phyloP scores from a whole-genome alignment of 2,797 vertebrate genomes.

The Aeoliscus strigatus region DNA sequence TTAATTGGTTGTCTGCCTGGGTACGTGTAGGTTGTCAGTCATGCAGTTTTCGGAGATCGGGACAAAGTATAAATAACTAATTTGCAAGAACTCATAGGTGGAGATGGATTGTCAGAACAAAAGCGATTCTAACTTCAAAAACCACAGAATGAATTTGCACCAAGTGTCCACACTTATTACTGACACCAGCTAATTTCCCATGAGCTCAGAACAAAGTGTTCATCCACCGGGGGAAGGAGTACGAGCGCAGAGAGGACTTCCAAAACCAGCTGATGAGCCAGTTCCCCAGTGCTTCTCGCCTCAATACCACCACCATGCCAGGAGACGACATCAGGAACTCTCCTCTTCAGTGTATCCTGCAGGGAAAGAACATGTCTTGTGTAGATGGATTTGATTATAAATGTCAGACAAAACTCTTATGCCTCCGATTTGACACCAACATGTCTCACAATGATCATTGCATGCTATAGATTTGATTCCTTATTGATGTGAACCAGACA shows the following conservation, averaged over 20 bases:
- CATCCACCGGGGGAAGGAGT: slow-evolving; percentile 97
- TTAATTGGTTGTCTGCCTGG: too few species aligned
- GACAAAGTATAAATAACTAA: too few species aligned
- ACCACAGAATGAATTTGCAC: too few species aligned
- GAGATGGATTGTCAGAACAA: too few species aligned
- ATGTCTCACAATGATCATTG: neutral
- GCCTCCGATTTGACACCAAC: too few species aligned
- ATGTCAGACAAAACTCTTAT: too few species aligned
- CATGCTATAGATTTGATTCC: slow-evolving; percentile 22
- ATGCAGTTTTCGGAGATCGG: too few species aligned
- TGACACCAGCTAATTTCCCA: slow-evolving; percentile 3
- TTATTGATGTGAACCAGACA: slow-evolving; percentile 74
- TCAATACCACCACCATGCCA: slow-evolving; percentile 90
- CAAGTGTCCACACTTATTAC: too few species aligned
- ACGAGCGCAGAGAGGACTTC: slow-evolving; percentile 95
- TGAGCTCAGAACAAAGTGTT: slow-evolving; percentile 91
- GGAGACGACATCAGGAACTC: slow-evolving; percentile 83
- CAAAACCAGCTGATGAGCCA: slow-evolving; percentile 92
- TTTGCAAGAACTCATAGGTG: too few species aligned
- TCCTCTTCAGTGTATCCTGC: slow-evolving; percentile 90
- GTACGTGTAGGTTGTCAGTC: too few species aligned
- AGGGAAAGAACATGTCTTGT: neutral
- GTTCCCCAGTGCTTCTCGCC: slow-evolving; percentile 87
- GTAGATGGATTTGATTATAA: too few species aligned
- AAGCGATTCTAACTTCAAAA: too few species aligned